Evolutionary conservation across 1,140 invertebrate genomes (phyloP).

Genomic region (Drosophila parvula): DNA sequence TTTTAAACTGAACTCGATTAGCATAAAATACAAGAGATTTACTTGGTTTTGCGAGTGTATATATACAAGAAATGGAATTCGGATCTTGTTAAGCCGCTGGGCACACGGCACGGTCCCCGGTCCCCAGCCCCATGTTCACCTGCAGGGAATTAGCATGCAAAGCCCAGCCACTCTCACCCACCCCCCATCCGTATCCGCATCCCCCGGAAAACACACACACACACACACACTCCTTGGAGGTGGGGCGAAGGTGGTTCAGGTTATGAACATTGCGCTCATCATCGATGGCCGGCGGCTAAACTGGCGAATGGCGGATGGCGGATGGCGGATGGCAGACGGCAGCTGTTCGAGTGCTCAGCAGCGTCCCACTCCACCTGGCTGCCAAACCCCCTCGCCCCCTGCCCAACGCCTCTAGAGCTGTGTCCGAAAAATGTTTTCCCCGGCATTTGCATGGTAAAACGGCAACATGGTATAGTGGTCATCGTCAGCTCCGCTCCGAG

Average conservation of each 20-base stretch:
- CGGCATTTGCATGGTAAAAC: conserved; percentile 73
- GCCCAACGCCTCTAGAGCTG: conserved; percentile 61
- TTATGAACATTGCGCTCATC: conserved; percentile 74
- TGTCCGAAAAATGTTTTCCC: conserved; percentile 74
- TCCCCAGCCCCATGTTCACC: conserved; percentile 48
- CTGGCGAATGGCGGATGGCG: conserved; percentile 42
- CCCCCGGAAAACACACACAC: conserved; percentile 8
- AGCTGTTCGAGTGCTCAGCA: conserved; percentile 32
- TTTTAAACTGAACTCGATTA: background rate
- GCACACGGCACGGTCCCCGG: conserved; percentile 36
- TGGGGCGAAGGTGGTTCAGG: conserved; percentile 37
- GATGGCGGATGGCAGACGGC: conserved; percentile 44
- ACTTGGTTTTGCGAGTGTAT: conserved; percentile 8
- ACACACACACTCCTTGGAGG: conserved; percentile 7
- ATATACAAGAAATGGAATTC: conserved; percentile 13
- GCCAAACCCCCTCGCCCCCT: conserved; percentile 2
- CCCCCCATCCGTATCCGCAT: background rate
- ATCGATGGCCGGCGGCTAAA: conserved; percentile 60
- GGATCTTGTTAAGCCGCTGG: conserved; percentile 65
- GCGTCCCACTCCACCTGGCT: background rate
- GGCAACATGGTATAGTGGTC: conserved; percentile 61
- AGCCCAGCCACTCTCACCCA: conserved; percentile 26
- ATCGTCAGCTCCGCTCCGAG: conserved; percentile 43
- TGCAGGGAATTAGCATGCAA: conserved; percentile 78
- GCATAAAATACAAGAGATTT: background rate